Conservation (phyloP, 1,140 invertebrate species). For the Pseudachorutes palmiensis region DNA sequence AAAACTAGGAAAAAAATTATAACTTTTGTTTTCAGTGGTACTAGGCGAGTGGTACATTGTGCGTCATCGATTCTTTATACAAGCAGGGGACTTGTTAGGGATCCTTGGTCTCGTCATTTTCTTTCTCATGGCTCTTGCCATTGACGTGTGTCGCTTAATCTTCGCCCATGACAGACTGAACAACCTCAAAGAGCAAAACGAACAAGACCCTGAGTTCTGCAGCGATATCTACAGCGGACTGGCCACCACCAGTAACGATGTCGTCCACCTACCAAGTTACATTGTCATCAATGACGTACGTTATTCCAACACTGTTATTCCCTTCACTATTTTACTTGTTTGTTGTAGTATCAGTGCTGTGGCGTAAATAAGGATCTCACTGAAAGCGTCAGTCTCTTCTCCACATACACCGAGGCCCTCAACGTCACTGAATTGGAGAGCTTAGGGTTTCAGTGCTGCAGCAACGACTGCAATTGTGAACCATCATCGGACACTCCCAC, state of each 20-base stretch:
- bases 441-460: neutral
- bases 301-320: no score
- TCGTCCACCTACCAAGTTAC: neutral
- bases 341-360: neutral
- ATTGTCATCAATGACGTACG: neutral
- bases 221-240: neutral
- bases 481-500: no score
- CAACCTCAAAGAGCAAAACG: neutral
- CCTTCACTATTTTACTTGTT: neutral
- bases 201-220: neutral
- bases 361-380: neutral
- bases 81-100: neutral
- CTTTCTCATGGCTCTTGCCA: neutral
- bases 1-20: neutral
- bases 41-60: conserved; percentile 4
- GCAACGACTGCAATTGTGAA: no score
- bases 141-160: neutral
- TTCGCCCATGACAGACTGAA: neutral
- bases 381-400: neutral
- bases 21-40: neutral
- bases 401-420: neutral
- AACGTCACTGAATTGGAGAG: neutral
- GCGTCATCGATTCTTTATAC: neutral
- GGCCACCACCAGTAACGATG: neutral
- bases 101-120: neutral